A percentile compares a stretch with the other conserved stretches of the same genome.
These are phyloP conservation scores for Alosa sapidissima DNA, from an alignment of 2,797 vertebrate species.

Conservation along the genomic window DNA sequence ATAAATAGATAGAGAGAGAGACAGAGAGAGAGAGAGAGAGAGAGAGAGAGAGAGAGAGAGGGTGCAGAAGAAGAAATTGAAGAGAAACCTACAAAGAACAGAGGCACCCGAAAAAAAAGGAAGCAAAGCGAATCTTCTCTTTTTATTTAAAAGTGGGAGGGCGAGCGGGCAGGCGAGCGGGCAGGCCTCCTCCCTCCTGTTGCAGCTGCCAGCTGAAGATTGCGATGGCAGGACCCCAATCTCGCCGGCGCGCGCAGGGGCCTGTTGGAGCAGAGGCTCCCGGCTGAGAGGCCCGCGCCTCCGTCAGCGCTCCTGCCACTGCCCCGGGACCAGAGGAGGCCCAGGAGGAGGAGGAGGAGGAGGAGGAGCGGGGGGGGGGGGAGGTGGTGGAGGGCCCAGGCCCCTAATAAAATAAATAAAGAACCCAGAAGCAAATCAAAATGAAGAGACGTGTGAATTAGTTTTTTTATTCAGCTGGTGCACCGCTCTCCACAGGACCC, in stretches of 20 bases:
- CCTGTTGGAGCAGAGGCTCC: conserved; percentile 60
- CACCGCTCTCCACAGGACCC: conserved; percentile 68
- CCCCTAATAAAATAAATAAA: conserved; percentile 82
- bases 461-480: conserved; percentile 61
- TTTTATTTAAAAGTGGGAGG: conserved; percentile 59
- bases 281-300: conserved; percentile 65
- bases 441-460: conserved; percentile 82
- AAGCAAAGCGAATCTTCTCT: conserved; percentile 21
- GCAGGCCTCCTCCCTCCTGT: conserved; percentile 48
- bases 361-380: conserved; percentile 14
- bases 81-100: not conserved
- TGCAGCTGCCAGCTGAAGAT: conserved; percentile 69
- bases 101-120: conserved; percentile 11
- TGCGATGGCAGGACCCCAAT: conserved; percentile 72
- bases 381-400: conserved; percentile 25
- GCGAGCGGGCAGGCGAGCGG: conserved; percentile 39
- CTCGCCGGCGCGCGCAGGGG: conserved; percentile 64
- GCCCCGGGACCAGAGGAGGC: conserved; percentile 67
- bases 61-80: not conserved
- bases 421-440: conserved; percentile 64
- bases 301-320: conserved; percentile 46
- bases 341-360: conserved; percentile 60
- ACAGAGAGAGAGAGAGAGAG: not conserved
- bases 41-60: not conserved
- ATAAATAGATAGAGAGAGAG: not conserved